phyloP scores from a whole-genome alignment of 2,888 invertebrate genomes.

The Syrphus vitripennis region DNA sequence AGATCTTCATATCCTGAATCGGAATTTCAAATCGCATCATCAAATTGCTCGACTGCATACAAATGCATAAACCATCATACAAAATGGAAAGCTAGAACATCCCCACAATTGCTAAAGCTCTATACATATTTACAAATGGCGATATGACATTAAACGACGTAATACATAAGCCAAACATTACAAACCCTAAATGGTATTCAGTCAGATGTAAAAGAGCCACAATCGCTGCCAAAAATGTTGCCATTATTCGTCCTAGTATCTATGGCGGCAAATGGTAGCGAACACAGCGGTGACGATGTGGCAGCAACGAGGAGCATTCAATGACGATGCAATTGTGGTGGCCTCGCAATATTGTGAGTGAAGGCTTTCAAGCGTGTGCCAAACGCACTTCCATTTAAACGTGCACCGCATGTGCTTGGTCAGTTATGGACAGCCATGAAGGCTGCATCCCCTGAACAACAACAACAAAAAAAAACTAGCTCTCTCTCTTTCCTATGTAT shows the following conservation, averaged over 20 bases:
- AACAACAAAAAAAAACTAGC: neutral
- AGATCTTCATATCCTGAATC: neutral
- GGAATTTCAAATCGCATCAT: constrained; percentile 28
- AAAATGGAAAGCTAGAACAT: neutral
- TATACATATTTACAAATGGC: neutral
- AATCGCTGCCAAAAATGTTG: constrained; percentile 53
- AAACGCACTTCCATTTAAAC: constrained; percentile 24
- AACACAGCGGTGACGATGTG: neutral
- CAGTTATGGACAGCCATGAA: constrained; percentile 44
- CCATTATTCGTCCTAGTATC: constrained; percentile 13
- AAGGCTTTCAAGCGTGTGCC: constrained; percentile 23
- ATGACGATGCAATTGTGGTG: neutral
- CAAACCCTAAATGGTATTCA: constrained; percentile 51
- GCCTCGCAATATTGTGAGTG: neutral
- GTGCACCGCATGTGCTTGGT: constrained; percentile 53
- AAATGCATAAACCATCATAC: constrained; percentile 5
- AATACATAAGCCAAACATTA: constrained; percentile 31
- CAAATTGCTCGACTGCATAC: constrained; percentile 20
- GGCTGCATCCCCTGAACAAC: neutral
- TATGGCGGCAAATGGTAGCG: neutral
- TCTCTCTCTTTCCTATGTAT: too few relatives aligned
- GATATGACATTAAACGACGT: neutral
- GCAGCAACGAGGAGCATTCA: neutral
- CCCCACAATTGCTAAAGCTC: neutral
- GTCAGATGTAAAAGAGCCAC: constrained; percentile 56